Conservation (phyloP, 1,140 invertebrate genomes). For the Dendrolimus kikuchii region DNA sequence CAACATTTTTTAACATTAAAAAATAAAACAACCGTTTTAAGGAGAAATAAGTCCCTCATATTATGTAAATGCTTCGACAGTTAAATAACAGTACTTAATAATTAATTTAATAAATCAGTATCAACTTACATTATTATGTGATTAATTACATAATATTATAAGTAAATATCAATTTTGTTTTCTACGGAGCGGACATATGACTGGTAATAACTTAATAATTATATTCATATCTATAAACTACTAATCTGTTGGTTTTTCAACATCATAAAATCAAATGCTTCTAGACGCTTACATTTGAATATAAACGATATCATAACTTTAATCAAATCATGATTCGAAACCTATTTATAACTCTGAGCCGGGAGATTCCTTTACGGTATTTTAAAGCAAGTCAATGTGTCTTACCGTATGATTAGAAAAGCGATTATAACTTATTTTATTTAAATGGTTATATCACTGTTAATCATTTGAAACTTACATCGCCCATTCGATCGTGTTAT, state of each 20-base stretch:
- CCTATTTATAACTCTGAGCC: conserved; percentile 11
- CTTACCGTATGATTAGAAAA: too few species aligned
- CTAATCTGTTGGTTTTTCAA: conserved; percentile 22
- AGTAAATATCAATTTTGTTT: conserved; percentile 4
- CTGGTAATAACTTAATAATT: conserved; percentile 15
- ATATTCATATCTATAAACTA: conserved; percentile 20
- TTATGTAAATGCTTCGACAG: too few species aligned
- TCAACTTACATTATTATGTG: neutral
- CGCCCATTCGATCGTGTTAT: too few species aligned
- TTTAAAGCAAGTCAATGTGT: conserved; percentile 16
- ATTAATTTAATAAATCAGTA: neutral
- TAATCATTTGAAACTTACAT: too few species aligned
- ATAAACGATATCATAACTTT: conserved; percentile 22
- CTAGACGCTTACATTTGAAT: conserved; percentile 15
- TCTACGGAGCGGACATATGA: conserved; percentile 3
- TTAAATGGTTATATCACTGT: too few species aligned
- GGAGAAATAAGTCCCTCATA: too few species aligned
- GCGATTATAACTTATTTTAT: too few species aligned
- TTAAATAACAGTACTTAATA: neutral
- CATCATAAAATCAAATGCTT: conserved; percentile 15
- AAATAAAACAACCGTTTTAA: too few species aligned
- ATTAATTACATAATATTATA: neutral
- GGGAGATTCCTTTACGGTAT: conserved; percentile 26
- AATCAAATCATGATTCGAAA: conserved; percentile 12
- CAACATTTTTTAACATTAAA: too few species aligned